These are phyloP conservation scores for Holocentrus rufus DNA, from an alignment of 2,797 vertebrate genomes.

Conservation along the genomic window DNA sequence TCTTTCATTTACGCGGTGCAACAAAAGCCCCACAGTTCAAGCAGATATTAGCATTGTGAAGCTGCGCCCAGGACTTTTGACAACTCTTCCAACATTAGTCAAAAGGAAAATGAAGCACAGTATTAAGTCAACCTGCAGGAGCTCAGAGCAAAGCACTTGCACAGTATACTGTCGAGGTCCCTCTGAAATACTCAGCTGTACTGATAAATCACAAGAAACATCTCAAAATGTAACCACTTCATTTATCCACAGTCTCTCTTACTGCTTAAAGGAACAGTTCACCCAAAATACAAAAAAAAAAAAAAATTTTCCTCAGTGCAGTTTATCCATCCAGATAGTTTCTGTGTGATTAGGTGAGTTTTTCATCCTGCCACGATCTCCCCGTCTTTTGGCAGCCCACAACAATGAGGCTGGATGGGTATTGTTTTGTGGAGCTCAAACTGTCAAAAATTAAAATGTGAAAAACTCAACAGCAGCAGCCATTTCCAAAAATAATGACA, in stretches of 20 bases:
- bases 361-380: too few relatives aligned
- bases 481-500: too few relatives aligned
- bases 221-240: conserved; percentile 14
- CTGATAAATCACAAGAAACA: conserved; percentile 25
- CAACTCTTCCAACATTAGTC: not conserved
- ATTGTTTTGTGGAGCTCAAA: too few relatives aligned
- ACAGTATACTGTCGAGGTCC: not conserved
- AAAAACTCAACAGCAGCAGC: too few relatives aligned
- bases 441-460: too few relatives aligned
- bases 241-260: conserved; percentile 17
- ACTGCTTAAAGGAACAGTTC: not conserved
- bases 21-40: not conserved
- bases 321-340: too few relatives aligned
- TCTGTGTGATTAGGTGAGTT: too few relatives aligned
- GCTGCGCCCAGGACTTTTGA: not conserved
- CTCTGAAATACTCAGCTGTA: conserved; percentile 5
- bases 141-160: conserved; percentile 6
- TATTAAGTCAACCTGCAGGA: conserved; percentile 18
- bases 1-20: conserved; percentile 11
- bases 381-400: too few relatives aligned
- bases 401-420: too few relatives aligned
- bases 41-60: conserved; percentile 8
- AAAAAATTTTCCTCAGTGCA: too few relatives aligned
- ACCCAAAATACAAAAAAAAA: too few relatives aligned
- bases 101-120: conserved; percentile 7